Conservation (phyloP, 2,797 vertebrate genomes). For the Glyptemys insculpta region DNA sequence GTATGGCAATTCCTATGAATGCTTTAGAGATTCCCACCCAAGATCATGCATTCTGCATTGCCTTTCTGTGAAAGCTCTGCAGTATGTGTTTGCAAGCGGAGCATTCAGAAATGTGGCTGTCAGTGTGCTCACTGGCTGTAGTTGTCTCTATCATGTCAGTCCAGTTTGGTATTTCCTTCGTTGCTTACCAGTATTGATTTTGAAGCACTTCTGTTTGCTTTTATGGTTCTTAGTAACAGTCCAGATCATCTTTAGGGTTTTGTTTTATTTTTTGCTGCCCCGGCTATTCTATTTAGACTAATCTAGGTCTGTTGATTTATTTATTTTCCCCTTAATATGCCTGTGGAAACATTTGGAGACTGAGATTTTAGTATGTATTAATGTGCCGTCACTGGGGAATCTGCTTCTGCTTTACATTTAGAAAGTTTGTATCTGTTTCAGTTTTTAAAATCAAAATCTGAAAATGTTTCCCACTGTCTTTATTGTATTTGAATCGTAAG, state of each 20-base stretch:
- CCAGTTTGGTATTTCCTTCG: background rate
- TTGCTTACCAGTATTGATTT: background rate
- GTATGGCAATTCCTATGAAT: background rate
- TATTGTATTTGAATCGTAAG: conserved; percentile 61
- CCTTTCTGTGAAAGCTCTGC: background rate
- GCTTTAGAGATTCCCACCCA: conserved; percentile 1
- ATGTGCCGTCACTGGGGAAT: conserved; percentile 60
- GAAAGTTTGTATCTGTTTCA: conserved; percentile 5
- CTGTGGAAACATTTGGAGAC: conserved; percentile 50
- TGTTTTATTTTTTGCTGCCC: conserved; percentile 38
- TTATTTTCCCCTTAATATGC: conserved; percentile 46
- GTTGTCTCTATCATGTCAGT: background rate
- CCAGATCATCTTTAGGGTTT: conserved; percentile 38
- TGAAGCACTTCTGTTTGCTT: conserved; percentile 33
- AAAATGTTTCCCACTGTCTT: conserved; percentile 56
- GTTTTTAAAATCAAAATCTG: conserved; percentile 63
- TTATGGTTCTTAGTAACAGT: conserved; percentile 23
- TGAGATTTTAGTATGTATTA: conserved; percentile 61
- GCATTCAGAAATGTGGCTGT: background rate
- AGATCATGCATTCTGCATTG: background rate
- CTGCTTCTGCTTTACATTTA: conserved; percentile 44
- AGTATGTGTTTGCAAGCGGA: background rate
- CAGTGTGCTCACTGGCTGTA: background rate
- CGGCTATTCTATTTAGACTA: conserved; percentile 45
- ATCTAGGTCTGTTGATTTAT: conserved; percentile 55